These are phyloP conservation scores for Corydoras sp. DNA, from an alignment of 2,113 vertebrate species.

Conservation along the genomic window DNA sequence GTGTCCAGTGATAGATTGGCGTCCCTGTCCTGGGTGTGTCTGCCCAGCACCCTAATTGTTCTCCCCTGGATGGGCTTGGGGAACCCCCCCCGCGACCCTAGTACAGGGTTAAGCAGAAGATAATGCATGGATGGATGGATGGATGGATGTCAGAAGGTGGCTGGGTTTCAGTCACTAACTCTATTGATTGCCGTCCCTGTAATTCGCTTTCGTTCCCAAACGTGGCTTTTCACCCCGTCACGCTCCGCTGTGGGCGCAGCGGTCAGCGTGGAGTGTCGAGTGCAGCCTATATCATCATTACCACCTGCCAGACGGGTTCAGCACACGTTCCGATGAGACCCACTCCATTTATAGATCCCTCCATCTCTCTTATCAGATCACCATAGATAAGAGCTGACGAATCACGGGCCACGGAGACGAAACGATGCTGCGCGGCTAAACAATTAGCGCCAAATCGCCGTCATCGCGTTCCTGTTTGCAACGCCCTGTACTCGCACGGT, in stretches of 20 bases:
- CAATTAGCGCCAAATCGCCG: not conserved
- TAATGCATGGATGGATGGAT: too few relatives aligned
- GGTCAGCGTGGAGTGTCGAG: constrained; percentile 38
- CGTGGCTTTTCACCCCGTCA: constrained; percentile 65
- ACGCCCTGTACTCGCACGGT: too few relatives aligned
- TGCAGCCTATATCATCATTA: constrained; percentile 62
- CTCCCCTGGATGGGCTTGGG: too few relatives aligned
- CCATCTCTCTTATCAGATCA: constrained; percentile 43
- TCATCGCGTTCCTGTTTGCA: not conserved
- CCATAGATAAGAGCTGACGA: constrained; percentile 37
- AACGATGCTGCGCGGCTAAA: not conserved
- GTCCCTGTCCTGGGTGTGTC: too few relatives aligned
- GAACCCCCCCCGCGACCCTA: too few relatives aligned
- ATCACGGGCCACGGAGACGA: constrained; percentile 1
- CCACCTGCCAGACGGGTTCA: constrained; percentile 51
- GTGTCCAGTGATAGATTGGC: too few relatives aligned
- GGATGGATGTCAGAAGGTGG: constrained; percentile 41
- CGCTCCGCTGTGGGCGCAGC: constrained; percentile 45
- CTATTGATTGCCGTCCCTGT: constrained; percentile 56
- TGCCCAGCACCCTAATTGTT: too few relatives aligned
- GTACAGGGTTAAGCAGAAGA: too few relatives aligned
- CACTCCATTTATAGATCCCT: constrained; percentile 44
- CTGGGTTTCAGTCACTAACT: constrained; percentile 53
- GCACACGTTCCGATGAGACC: constrained; percentile 50
- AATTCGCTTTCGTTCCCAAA: constrained; percentile 61